phyloP scores from a whole-genome alignment of 2,888 invertebrate species.

The Drosophila maculinotata region DNA sequence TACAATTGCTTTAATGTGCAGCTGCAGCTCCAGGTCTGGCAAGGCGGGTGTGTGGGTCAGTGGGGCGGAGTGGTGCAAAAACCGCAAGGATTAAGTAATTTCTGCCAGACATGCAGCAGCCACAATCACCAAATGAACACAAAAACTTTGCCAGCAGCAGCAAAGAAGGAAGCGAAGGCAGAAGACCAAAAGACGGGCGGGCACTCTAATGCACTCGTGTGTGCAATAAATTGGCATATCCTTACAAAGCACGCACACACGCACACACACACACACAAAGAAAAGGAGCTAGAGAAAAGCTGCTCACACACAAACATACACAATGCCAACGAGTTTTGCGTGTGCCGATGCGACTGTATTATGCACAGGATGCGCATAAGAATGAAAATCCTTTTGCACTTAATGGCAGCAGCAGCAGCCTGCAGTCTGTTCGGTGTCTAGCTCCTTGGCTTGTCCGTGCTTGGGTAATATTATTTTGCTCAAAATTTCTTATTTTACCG shows the following conservation, averaged over 20 bases:
- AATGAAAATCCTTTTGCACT: constrained; percentile 82
- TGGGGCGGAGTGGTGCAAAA: constrained; percentile 47
- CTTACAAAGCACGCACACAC: constrained; percentile 56
- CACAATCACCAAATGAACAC: constrained; percentile 81
- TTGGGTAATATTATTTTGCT: constrained; percentile 70
- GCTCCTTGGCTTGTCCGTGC: constrained; percentile 11
- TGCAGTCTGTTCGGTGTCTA: constrained; percentile 23
- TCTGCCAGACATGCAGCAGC: constrained; percentile 82
- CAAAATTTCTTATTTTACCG: constrained; percentile 73
- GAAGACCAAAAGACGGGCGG: constrained; percentile 33
- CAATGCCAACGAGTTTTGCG: constrained; percentile 74
- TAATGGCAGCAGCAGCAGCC: constrained; percentile 62
- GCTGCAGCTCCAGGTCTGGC: neutral
- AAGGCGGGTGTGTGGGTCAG: constrained; percentile 13
- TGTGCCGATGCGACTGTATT: constrained; percentile 74
- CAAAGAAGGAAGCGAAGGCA: constrained; percentile 3
- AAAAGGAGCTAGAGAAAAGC: constrained; percentile 5
- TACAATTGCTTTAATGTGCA: constrained; percentile 76
- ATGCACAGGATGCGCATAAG: constrained; percentile 82
- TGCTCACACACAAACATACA: neutral
- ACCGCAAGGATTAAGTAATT: constrained; percentile 81
- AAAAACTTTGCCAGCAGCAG: constrained; percentile 65
- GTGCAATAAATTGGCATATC: constrained; percentile 82
- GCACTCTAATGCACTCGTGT: constrained; percentile 81
- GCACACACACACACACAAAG: constrained; percentile 9